Evolutionary conservation across 2,888 invertebrate genomes (phyloP).

Genomic region (Gibbula magus): DNA sequence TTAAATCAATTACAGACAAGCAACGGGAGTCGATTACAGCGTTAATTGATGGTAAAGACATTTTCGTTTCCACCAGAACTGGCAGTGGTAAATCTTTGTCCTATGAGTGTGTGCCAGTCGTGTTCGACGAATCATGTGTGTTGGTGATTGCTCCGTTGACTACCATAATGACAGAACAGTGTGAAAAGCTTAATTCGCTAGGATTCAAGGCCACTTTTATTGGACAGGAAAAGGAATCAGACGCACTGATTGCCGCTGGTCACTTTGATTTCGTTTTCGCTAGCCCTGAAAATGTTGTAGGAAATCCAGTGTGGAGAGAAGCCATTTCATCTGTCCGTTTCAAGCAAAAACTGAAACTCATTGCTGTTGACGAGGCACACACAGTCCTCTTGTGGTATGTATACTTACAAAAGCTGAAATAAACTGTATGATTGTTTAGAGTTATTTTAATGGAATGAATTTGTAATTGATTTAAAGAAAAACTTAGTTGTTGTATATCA

Average conservation of each 20-base stretch:
- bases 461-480: too few relatives aligned
- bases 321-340: background rate
- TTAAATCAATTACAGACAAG: too few relatives aligned
- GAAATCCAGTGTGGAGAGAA: background rate
- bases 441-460: too few relatives aligned
- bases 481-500: too few relatives aligned
- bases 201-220: background rate
- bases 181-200: background rate
- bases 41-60: too few relatives aligned
- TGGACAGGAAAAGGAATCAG: background rate
- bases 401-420: too few relatives aligned
- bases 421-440: too few relatives aligned
- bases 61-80: background rate
- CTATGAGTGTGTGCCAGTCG: background rate
- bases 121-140: background rate
- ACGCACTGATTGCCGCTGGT: background rate
- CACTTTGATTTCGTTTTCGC: background rate
- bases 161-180: background rate
- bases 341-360: too few relatives aligned
- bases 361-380: too few relatives aligned
- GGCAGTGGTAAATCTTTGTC: constrained; percentile 7
- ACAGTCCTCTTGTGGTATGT: too few relatives aligned
- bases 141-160: background rate
- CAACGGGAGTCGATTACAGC: too few relatives aligned
- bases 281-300: background rate